Base-by-base conservation (phyloP, 2,888 invertebrate species). In the Heliconius charithonia region DNA sequence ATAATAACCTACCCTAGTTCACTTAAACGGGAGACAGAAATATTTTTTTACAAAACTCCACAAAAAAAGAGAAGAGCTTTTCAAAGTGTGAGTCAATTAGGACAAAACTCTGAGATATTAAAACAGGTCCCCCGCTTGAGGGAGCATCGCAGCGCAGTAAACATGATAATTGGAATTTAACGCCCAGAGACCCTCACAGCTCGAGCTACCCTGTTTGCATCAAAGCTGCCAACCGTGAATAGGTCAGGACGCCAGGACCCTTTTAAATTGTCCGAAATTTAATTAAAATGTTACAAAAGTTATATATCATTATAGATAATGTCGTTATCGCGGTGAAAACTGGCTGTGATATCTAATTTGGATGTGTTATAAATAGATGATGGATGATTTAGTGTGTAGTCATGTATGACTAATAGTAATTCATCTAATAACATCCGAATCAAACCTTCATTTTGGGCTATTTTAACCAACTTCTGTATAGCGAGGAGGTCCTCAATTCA, bases 111-210 rank as follows among this genome's bases (percentile, higher is more conserved):
- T 19, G 32, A n/a, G 85, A 85, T 84, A 80, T 82, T 82, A 85
- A 86, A 86, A 81, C 84, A 85, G 85, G 85, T 81, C 83, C 86
- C 88, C 85, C 86, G 81, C 85, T 82, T 85, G 85, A 85, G 81
- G 77, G 85, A 86, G 82, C 79, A 78, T 71, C 77, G 78, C 78
- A 78, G 56, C 79, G 77, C 87, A 85, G 89, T 89, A 87, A 89
- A 90, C 90, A 90, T 89, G 87, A 89, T 91, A 91, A 92, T 90
- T 91, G 89, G 91, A 90, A 92, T 92, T 92, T 91, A 89, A 90
- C 89, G 87, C 86, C 83, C 83, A 81, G 81, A 78, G 79, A 80
- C 73, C 81, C 83, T 69, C 67, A 78, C 66, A 67, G 67, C 73
- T 69, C 63, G 65, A 45, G 63, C 67, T 59, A 78, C 69, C 78